phyloP scores from a whole-genome alignment of 2,113 vertebrate species.

The Melanostigma gelatinosum region DNA sequence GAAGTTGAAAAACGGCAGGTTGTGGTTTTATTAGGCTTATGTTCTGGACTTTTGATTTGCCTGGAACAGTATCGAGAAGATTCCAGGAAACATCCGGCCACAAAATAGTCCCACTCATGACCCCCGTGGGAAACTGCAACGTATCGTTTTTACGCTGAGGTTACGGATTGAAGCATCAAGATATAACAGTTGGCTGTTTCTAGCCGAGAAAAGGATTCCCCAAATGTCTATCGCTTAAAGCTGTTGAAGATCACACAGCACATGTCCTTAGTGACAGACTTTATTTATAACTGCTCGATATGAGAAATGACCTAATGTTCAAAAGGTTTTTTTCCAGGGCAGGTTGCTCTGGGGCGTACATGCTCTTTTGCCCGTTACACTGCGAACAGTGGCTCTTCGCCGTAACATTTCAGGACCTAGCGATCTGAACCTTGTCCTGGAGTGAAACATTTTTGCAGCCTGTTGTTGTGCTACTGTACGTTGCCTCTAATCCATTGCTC shows the following conservation, averaged over 20 bases:
- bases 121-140: not conserved
- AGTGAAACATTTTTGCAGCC: slow-evolving; percentile 12
- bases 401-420: not conserved
- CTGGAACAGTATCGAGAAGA: not conserved
- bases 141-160: not conserved
- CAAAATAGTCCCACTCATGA: not conserved
- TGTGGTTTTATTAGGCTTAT: not conserved
- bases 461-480: slow-evolving; percentile 7
- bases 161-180: not conserved
- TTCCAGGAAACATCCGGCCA: not conserved
- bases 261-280: not conserved
- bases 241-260: not conserved
- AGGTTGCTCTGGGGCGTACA: not conserved
- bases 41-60: not conserved
- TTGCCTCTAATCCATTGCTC: slow-evolving; percentile 68
- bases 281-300: not conserved
- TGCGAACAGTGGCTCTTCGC: not conserved
- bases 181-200: not conserved
- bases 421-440: not conserved
- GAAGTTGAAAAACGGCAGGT: not conserved
- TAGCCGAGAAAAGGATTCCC: not conserved
- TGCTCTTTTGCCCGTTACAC: not conserved
- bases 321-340: not conserved
- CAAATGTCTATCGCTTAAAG: not conserved
- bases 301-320: not conserved